These are phyloP conservation scores for Oryzias javanicus DNA, from an alignment of 2,113 vertebrate genomes.

Conservation along the genomic window DNA sequence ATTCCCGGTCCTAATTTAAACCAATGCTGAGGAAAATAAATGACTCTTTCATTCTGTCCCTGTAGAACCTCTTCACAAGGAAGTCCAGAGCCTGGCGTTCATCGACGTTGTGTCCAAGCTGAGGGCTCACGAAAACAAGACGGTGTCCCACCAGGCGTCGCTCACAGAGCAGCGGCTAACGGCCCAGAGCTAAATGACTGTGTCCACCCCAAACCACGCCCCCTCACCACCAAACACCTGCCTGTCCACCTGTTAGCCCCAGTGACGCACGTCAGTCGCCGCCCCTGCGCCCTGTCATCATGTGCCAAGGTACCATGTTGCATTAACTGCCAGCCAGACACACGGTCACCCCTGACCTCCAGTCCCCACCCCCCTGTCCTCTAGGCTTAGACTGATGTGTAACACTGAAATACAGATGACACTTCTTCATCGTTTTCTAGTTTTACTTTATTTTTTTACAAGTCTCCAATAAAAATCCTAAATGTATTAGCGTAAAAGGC, in stretches of 20 bases:
- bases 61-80: slow-evolving; percentile 83
- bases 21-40: no score
- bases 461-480: background rate
- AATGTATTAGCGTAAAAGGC: background rate
- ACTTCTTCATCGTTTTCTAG: background rate
- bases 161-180: slow-evolving; percentile 97
- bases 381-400: slow-evolving; percentile 47
- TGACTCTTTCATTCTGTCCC: background rate
- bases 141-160: slow-evolving; percentile 95
- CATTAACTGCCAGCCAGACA: slow-evolving; percentile 77
- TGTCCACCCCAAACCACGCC: slow-evolving; percentile 26
- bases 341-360: slow-evolving; percentile 28
- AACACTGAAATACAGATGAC: background rate
- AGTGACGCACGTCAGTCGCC: slow-evolving; percentile 34
- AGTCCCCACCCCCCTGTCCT: slow-evolving; percentile 56
- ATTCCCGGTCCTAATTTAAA: no score
- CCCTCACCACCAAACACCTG: slow-evolving; percentile 32
- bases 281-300: slow-evolving; percentile 60
- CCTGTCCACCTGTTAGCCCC: slow-evolving; percentile 30
- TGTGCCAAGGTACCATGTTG: slow-evolving; percentile 78
- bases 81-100: slow-evolving; percentile 90
- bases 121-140: slow-evolving; percentile 96
- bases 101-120: slow-evolving; percentile 94
- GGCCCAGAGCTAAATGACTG: slow-evolving; percentile 91
- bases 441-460: background rate